Conservation (phyloP, 2,797 vertebrate genomes). For the Fratercula arctica region DNA sequence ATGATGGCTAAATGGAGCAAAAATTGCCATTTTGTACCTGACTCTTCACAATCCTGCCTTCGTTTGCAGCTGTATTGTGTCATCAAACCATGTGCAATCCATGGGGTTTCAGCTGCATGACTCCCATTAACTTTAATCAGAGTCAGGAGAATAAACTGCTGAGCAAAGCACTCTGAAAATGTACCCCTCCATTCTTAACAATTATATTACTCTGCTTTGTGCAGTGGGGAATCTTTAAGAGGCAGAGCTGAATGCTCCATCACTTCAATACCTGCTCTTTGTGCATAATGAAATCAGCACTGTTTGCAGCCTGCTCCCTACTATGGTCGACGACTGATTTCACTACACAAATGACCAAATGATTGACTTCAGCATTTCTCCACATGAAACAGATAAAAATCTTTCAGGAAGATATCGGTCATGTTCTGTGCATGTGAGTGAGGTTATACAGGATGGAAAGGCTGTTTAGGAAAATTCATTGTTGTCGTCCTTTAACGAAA, state of each 20-base stretch:
- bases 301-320: conserved; percentile 41
- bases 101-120: conserved; percentile 52
- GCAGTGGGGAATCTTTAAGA: conserved; percentile 52
- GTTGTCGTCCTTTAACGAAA: neutral
- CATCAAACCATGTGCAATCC: conserved; percentile 56
- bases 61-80: conserved; percentile 61
- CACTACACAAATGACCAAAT: conserved; percentile 6
- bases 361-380: conserved; percentile 19
- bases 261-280: conserved; percentile 57
- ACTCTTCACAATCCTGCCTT: conserved; percentile 48
- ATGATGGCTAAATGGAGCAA: conserved; percentile 59
- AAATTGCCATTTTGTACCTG: conserved; percentile 68
- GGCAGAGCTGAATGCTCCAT: conserved; percentile 41
- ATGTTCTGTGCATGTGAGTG: neutral
- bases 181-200: conserved; percentile 13
- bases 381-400: conserved; percentile 20
- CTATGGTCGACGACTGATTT: conserved; percentile 26
- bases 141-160: conserved; percentile 64
- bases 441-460: neutral
- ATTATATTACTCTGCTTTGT: conserved; percentile 47
- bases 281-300: conserved; percentile 34
- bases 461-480: neutral
- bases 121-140: conserved; percentile 68
- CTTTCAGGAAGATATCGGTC: neutral
- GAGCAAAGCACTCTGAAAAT: conserved; percentile 59